A percentile compares a stretch with the other conserved stretches of the same genome.
Evolutionary conservation across 2,113 vertebrate genomes (phyloP).

Genomic region (Pterophyllum scalare): DNA sequence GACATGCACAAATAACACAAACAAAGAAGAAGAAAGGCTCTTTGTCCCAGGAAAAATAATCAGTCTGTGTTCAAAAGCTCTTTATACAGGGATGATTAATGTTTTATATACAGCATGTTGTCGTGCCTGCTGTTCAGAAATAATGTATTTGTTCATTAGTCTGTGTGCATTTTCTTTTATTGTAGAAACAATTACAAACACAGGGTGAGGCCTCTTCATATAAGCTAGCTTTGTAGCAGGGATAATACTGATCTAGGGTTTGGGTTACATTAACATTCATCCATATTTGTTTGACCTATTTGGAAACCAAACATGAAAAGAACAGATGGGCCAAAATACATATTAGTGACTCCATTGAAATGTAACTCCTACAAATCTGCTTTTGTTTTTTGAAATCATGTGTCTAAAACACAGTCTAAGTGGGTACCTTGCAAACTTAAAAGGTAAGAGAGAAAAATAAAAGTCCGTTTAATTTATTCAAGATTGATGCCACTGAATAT

Average conservation of each 20-base stretch:
- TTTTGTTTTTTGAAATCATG: background rate
- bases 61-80: background rate
- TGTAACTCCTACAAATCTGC: background rate
- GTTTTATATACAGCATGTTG: background rate
- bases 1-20: background rate
- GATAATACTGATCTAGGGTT: background rate
- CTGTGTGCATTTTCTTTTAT: accelerated
- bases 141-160: background rate
- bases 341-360: background rate
- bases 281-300: background rate
- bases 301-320: background rate
- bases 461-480: background rate
- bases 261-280: background rate
- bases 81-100: background rate
- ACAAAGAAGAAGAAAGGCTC: background rate
- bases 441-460: background rate
- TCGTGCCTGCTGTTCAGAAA: background rate
- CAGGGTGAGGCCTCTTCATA: background rate
- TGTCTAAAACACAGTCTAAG: background rate
- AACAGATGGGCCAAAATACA: background rate
- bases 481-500: background rate
- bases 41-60: background rate
- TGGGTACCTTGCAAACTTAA: background rate
- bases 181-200: background rate
- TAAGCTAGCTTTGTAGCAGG: background rate